Evolutionary conservation across 2,113 vertebrate species (phyloP).

Genomic region (Onychostoma macrolepis): DNA sequence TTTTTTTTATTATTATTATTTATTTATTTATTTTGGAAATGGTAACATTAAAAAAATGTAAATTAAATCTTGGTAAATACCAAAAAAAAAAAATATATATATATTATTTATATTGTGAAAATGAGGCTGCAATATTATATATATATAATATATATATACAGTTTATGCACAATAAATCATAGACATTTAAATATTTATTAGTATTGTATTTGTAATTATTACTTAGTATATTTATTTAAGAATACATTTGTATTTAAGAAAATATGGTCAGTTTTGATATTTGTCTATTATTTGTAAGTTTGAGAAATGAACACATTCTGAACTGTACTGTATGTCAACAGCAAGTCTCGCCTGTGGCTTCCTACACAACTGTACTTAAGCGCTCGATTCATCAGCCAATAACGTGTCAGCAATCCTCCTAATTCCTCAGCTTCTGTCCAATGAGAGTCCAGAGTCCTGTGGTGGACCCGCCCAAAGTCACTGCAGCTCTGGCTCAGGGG

Average conservation of each 20-base stretch:
- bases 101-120: too few species aligned
- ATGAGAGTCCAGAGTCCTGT: background rate
- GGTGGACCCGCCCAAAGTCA: background rate
- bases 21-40: too few species aligned
- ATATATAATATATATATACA: too few species aligned
- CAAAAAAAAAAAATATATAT: too few species aligned
- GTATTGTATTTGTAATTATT: too few species aligned
- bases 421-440: background rate
- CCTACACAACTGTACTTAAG: background rate
- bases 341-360: background rate
- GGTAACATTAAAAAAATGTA: too few species aligned
- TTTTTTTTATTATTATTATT: too few species aligned
- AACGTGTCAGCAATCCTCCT: background rate
- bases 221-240: too few species aligned
- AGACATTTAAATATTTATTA: too few species aligned
- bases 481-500: background rate
- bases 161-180: too few species aligned
- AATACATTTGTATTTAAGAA: background rate
- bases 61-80: too few species aligned
- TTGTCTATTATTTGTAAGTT: background rate
- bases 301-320: background rate
- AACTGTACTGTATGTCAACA: background rate
- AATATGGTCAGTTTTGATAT: background rate
- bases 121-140: too few species aligned
- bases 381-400: background rate